Evolutionary conservation across 2,888 invertebrate species (phyloP).

Genomic region (Parochlus steinenii): DNA sequence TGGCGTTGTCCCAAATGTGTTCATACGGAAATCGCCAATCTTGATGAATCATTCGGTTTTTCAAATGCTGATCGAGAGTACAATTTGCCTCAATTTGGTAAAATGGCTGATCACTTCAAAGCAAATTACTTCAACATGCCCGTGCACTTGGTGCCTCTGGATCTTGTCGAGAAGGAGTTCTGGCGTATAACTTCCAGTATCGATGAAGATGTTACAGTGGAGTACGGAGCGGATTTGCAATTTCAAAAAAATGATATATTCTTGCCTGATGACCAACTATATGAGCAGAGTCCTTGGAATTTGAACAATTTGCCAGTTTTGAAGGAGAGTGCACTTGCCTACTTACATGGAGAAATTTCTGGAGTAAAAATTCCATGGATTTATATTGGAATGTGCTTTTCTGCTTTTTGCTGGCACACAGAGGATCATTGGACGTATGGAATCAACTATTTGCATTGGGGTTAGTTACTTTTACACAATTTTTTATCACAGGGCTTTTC

Average conservation of each 20-base stretch:
- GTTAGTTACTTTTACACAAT: no score
- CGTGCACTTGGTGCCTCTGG: conserved; percentile 77
- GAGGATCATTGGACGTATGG: conserved; percentile 99
- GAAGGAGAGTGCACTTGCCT: conserved; percentile 85
- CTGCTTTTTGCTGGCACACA: conserved; percentile 99
- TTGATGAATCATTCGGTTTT: conserved; percentile 91
- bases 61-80: conserved; percentile 91
- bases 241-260: conserved; percentile 81
- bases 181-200: conserved; percentile 95
- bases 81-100: conserved; percentile 89
- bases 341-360: conserved; percentile 95
- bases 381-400: conserved; percentile 99
- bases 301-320: conserved; percentile 91
- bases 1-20: conserved; percentile 96
- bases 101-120: conserved; percentile 98
- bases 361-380: conserved; percentile 99
- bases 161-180: conserved; percentile 87
- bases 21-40: conserved; percentile 78
- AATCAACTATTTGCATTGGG: conserved; percentile 98
- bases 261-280: conserved; percentile 66
- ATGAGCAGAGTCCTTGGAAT: conserved; percentile 91
- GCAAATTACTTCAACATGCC: conserved; percentile 95
- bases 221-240: conserved; percentile 96
- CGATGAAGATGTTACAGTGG: conserved; percentile 93
- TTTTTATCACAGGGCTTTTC: no score